These are phyloP conservation scores for Passer domesticus DNA, from an alignment of 2,113 vertebrate genomes.

Conservation along the genomic window DNA sequence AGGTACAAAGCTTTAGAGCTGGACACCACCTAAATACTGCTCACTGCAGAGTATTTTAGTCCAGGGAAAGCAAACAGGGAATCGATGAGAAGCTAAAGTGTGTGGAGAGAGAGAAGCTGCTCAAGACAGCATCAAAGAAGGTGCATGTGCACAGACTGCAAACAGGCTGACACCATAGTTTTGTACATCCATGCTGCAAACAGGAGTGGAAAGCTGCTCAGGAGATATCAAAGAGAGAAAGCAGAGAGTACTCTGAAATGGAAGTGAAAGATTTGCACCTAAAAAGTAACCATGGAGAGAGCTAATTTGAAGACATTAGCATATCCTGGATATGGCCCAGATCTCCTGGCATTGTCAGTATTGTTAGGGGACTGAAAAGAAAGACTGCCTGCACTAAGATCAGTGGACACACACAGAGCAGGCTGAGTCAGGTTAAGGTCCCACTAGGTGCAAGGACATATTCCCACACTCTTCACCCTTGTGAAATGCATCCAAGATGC, in stretches of 20 bases:
- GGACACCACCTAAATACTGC: background rate
- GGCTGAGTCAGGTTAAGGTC: background rate
- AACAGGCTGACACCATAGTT: background rate
- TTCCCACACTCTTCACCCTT: background rate
- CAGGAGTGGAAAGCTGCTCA: background rate
- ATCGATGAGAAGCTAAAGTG: constrained; percentile 3
- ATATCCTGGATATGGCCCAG: background rate
- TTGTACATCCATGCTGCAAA: background rate
- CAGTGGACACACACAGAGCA: background rate
- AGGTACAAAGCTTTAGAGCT: background rate
- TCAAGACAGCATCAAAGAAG: constrained; percentile 28
- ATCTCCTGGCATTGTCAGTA: background rate
- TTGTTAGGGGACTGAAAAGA: background rate
- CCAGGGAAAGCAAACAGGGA: background rate
- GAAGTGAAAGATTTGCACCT: background rate
- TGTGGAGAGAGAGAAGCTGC: background rate
- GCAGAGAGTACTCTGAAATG: background rate
- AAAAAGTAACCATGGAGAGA: background rate
- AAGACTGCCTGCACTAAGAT: background rate
- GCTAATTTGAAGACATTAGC: background rate
- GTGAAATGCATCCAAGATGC: background rate
- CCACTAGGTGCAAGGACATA: background rate
- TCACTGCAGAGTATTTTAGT: background rate
- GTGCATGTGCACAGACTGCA: background rate
- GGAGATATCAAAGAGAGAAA: background rate